A percentile compares a stretch with the other conserved stretches of the same genome.
phyloP scores from a whole-genome alignment of 2,113 vertebrate genomes.

The Nibea albiflora region DNA sequence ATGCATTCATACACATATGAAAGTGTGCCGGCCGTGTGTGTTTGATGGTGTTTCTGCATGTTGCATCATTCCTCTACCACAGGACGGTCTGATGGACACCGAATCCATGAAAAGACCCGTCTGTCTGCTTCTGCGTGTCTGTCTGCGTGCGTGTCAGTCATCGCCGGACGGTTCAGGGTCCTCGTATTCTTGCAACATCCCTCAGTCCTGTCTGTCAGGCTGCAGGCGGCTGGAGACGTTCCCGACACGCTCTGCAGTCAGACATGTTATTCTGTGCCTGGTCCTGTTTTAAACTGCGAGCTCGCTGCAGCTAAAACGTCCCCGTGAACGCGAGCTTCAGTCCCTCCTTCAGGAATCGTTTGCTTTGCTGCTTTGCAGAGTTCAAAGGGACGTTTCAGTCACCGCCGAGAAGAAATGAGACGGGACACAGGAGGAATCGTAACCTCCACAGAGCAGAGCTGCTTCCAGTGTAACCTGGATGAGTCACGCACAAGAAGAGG shows the following conservation, averaged over 20 bases:
- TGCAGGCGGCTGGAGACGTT: background rate
- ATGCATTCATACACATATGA: constrained; percentile 24
- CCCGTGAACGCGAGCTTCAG: background rate
- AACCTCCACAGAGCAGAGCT: constrained; percentile 25
- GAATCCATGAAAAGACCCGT: constrained; percentile 50
- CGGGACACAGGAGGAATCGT: constrained; percentile 16
- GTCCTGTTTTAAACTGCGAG: no score
- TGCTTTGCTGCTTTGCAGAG: constrained; percentile 3
- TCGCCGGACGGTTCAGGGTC: constrained; percentile 3
- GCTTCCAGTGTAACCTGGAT: constrained; percentile 1
- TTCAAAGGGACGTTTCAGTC: constrained; percentile 53
- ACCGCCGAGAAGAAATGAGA: constrained; percentile 9
- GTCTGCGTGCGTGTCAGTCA: constrained; percentile 18
- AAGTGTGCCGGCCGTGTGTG: constrained; percentile 23
- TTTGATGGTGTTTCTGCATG: constrained; percentile 56
- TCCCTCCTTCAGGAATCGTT: background rate
- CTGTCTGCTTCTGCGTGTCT: constrained; percentile 25
- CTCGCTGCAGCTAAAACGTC: background rate
- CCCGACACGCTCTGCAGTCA: background rate
- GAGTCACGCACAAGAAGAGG: constrained; percentile 13
- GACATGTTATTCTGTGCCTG: background rate
- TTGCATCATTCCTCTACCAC: constrained; percentile 69
- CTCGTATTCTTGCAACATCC: constrained; percentile 5
- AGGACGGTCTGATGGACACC: constrained; percentile 58
- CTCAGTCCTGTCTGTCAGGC: constrained; percentile 26